These are phyloP conservation scores for Antheraea assamensis DNA, from an alignment of 2,888 invertebrate species.

Conservation along the genomic window DNA sequence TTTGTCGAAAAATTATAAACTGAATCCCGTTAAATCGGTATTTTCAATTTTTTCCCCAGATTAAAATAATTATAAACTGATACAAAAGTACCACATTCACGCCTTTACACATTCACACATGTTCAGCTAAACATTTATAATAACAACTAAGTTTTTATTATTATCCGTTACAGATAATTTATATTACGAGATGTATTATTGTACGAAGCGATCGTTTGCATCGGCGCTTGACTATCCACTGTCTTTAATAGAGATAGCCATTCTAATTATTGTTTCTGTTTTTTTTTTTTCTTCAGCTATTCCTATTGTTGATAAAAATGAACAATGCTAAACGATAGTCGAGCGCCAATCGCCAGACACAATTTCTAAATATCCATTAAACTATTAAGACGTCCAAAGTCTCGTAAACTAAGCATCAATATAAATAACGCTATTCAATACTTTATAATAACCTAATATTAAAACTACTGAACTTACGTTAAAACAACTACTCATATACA, in stretches of 20 bases:
- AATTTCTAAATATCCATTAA: constrained; percentile 68
- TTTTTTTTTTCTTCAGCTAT: too few species aligned
- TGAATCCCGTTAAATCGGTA: constrained; percentile 39
- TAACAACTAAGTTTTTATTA: constrained; percentile 78
- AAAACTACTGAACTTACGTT: constrained; percentile 74
- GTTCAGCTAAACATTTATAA: constrained; percentile 80
- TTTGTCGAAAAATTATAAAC: background rate
- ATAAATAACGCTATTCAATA: constrained; percentile 79
- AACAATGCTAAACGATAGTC: constrained; percentile 50
- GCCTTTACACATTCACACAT: constrained; percentile 75
- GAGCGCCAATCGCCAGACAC: constrained; percentile 71
- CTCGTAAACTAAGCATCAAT: constrained; percentile 77
- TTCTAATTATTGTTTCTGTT: background rate
- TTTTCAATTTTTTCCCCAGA: constrained; percentile 39
- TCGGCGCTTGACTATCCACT: constrained; percentile 70
- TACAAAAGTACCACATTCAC: constrained; percentile 75
- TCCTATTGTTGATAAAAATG: background rate
- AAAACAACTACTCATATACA: constrained; percentile 69
- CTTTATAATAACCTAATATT: constrained; percentile 67
- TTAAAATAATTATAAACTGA: constrained; percentile 48
- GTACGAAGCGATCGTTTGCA: constrained; percentile 57
- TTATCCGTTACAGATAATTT: constrained; percentile 72
- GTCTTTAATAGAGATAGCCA: background rate
- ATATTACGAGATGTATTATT: constrained; percentile 55
- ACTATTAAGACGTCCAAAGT: constrained; percentile 76